Percentiles rank a stretch among this genome's conserved stretches.
These are phyloP conservation scores for Atlantisia rogersi DNA, from an alignment of 2,113 vertebrate genomes.

Conservation along the genomic window DNA sequence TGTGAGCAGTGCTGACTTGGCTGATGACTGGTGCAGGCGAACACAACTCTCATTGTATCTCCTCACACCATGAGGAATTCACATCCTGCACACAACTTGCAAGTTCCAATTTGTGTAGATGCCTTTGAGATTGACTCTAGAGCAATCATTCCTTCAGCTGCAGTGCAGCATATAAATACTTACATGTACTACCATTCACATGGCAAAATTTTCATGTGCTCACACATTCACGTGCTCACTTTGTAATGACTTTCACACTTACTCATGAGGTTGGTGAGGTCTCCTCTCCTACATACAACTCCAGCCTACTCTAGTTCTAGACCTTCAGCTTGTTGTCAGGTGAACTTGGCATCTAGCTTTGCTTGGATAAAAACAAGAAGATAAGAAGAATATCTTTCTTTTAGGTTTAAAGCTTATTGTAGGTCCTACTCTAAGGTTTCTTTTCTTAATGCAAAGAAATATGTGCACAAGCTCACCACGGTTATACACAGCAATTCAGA, in stretches of 20 bases:
- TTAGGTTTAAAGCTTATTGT: neutral
- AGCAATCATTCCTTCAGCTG: neutral
- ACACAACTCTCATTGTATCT: neutral
- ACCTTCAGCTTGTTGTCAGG: neutral
- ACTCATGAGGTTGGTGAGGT: neutral
- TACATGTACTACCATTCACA: neutral
- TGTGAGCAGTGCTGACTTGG: neutral
- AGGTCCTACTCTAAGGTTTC: neutral
- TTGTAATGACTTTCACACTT: neutral
- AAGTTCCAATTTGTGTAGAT: neutral
- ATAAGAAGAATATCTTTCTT: neutral
- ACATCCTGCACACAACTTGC: neutral
- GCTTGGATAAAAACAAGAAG: neutral
- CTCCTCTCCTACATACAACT: neutral
- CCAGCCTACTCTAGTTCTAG: neutral
- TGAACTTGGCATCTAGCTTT: neutral
- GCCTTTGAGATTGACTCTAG: neutral
- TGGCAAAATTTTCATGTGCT: neutral
- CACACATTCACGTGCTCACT: fast-evolving
- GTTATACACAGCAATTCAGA: neutral
- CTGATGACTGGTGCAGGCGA: neutral
- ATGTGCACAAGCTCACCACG: neutral
- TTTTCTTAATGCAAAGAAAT: neutral
- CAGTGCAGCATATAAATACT: neutral
- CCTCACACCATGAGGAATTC: neutral